Percentiles rank a stretch among this genome's conserved stretches.
Evolutionary conservation across 2,113 vertebrate genomes (phyloP).

Genomic region (Ploceus nigricollis): DNA sequence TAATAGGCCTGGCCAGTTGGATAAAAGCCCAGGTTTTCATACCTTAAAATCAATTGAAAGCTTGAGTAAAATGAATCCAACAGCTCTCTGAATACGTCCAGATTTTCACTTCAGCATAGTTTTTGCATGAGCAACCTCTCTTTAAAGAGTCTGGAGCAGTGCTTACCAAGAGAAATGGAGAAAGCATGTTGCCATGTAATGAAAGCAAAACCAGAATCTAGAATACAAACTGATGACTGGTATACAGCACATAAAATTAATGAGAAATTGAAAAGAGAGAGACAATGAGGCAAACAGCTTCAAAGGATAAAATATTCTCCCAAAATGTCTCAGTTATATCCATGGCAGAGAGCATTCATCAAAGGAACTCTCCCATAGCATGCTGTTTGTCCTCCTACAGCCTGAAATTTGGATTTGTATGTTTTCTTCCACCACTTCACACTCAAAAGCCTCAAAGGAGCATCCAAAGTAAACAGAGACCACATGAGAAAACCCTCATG

Average conservation of each 20-base stretch:
- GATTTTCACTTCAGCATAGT: slow-evolving; percentile 45
- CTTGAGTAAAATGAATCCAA: slow-evolving; percentile 39
- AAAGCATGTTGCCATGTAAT: slow-evolving; percentile 23
- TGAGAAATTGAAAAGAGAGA: not conserved
- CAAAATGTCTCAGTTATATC: not conserved
- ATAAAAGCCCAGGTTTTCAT: slow-evolving; percentile 54
- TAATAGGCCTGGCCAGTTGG: slow-evolving; percentile 45
- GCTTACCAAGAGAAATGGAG: slow-evolving; percentile 34
- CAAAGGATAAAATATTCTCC: not conserved
- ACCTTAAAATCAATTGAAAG: slow-evolving; percentile 47
- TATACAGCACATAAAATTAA: not conserved
- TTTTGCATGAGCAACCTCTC: slow-evolving; percentile 46
- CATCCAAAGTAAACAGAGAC: not conserved
- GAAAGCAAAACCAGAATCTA: slow-evolving; percentile 17
- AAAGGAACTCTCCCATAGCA: not conserved
- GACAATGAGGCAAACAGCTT: not conserved
- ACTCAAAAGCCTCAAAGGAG: not conserved
- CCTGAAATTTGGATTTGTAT: not conserved
- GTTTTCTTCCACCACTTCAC: not conserved
- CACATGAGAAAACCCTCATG: not conserved
- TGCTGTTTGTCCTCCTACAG: not conserved
- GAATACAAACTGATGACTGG: not conserved
- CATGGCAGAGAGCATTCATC: not conserved
- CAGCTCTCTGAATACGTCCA: slow-evolving; percentile 28
- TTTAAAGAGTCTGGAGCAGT: slow-evolving; percentile 16